Conservation (phyloP, 2,888 invertebrate species). For the Litoditis marina region DNA sequence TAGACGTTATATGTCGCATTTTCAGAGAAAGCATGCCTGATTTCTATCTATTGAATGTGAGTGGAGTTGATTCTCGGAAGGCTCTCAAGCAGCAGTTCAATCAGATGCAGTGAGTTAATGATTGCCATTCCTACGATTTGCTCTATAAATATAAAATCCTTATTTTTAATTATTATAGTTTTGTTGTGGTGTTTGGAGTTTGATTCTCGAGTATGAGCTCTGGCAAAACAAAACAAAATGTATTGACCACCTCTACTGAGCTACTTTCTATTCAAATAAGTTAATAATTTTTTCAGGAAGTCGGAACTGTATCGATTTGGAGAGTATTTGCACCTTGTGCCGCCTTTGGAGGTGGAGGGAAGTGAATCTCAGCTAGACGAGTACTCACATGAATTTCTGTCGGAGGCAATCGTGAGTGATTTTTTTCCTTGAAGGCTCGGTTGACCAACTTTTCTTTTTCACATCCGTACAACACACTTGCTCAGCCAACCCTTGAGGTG, state of each 20-base stretch:
- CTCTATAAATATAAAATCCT: no score
- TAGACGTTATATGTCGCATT: neutral
- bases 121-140: no score
- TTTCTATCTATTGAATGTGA: constrained; percentile 88
- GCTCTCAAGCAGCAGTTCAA: constrained; percentile 78
- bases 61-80: constrained; percentile 86
- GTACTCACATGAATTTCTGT: constrained; percentile 75
- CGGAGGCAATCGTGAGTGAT: constrained; percentile 80
- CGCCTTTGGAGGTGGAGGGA: constrained; percentile 70
- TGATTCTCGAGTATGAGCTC: no score
- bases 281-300: constrained; percentile 67
- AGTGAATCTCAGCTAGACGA: constrained; percentile 8
- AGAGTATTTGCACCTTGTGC: constrained; percentile 81
- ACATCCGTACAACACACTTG: no score
- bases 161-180: no score
- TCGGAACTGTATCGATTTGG: constrained; percentile 81
- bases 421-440: neutral
- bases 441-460: neutral
- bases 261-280: constrained; percentile 7
- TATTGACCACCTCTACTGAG: no score
- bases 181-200: no score
- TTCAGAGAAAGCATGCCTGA: constrained; percentile 68
- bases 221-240: no score
- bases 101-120: constrained; percentile 30
- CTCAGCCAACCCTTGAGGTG: no score